Base-by-base conservation (phyloP, 2,888 invertebrate species). In the Phalera bucephala region DNA sequence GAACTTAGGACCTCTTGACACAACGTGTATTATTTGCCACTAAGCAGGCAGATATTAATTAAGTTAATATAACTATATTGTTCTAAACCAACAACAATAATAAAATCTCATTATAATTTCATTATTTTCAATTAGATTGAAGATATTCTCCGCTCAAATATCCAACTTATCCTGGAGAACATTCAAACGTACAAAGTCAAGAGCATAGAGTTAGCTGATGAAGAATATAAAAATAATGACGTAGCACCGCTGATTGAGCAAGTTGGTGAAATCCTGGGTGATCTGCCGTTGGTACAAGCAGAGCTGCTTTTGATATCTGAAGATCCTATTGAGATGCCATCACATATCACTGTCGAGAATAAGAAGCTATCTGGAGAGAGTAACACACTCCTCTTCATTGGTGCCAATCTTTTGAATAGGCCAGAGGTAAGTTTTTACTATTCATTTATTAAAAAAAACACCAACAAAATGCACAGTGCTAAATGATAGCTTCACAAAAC, bases 91-190 rank as follows among this genome's bases (percentile, higher is more conserved):
- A 7, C 3, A 19, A 3, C 7, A 7, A 19, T n/a, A n/a, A n/a
- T 9, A 9, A 10, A 9, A 11, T 10, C 8, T 25, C 3, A 3
- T 25, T 10, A 25, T 22, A 12, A 10, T 9, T 7, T 2, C 7
- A 1, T 5, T 17, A 9, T 11, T 29, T 17, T 2, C 11, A 1
- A 23, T 2, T 27, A 87, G 89, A 36, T 84, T n/a, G 78, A 84
- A 40, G 91, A 93, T 50, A 88, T 93, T 0, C 76, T 93, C 0
- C 84, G 94, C 13, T 77, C 91, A 0, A 87, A 92, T 62, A 82
- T 95, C 3, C 96, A 96, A 72, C 67, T 95, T 0, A 91, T 93
- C 0, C 69, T 95, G 0, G 97, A 97, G 73, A 96, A 96, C 65
- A 71, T 91, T 1, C 90, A 91, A 35, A 86, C 83, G 0, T 78